Evolutionary conservation across 2,113 vertebrate genomes (phyloP).

Genomic region (Solea senegalensis): DNA sequence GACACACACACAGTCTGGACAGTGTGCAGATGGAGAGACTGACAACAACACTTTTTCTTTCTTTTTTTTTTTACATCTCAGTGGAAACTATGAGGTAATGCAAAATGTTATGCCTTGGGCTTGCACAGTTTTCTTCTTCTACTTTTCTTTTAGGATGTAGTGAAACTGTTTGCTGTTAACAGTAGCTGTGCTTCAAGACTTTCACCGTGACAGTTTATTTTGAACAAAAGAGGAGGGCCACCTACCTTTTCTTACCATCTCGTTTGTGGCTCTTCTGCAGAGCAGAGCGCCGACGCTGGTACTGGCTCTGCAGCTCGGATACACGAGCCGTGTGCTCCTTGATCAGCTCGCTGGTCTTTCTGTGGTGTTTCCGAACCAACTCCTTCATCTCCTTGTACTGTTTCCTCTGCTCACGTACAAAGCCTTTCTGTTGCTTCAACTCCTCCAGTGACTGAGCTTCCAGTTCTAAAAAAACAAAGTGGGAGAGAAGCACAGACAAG

Average conservation of each 20-base stretch:
- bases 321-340: constrained; percentile 92
- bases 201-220: too few relatives aligned
- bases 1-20: neutral
- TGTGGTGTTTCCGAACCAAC: constrained; percentile 93
- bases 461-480: constrained; percentile 80
- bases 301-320: constrained; percentile 91
- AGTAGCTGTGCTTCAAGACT: too few relatives aligned
- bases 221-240: constrained; percentile 29
- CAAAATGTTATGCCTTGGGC: too few relatives aligned
- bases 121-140: too few relatives aligned
- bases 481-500: neutral
- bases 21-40: neutral
- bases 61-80: too few relatives aligned
- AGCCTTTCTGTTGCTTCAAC: constrained; percentile 93
- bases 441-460: constrained; percentile 94
- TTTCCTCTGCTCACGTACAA: constrained; percentile 94
- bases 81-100: neutral
- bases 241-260: constrained; percentile 97
- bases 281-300: constrained; percentile 84
- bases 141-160: neutral
- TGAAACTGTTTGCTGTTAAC: neutral
- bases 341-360: constrained; percentile 94
- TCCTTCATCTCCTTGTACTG: constrained; percentile 99
- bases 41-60: too few relatives aligned
- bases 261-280: constrained; percentile 90